These are phyloP conservation scores for Drosophila putrida DNA, from an alignment of 2,888 invertebrate genomes.

Conservation along the genomic window DNA sequence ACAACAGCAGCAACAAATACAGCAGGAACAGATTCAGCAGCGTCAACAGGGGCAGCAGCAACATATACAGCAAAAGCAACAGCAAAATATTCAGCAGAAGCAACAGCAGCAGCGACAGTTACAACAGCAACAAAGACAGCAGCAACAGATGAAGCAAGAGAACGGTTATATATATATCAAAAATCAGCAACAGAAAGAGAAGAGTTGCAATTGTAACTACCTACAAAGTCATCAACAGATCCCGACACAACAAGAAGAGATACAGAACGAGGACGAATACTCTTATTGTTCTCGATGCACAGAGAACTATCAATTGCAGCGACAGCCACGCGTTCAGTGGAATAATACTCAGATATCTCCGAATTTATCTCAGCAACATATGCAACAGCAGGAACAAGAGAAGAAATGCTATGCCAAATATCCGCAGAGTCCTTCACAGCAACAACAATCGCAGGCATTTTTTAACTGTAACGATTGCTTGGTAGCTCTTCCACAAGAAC, in stretches of 20 bases:
- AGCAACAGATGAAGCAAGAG: neutral
- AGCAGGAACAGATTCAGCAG: neutral
- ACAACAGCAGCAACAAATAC: neutral
- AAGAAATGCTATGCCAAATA: neutral
- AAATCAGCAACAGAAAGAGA: too few relatives aligned
- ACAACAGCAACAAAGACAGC: neutral
- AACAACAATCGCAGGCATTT: slow-evolving; percentile 2
- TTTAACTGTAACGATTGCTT: neutral
- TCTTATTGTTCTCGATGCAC: neutral
- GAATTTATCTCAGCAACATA: neutral
- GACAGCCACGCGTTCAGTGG: neutral
- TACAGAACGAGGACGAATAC: neutral
- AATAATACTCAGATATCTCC: neutral
- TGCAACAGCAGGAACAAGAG: slow-evolving; percentile 6
- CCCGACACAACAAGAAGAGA: neutral
- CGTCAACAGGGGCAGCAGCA: neutral
- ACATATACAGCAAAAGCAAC: neutral
- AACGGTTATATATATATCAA: too few relatives aligned
- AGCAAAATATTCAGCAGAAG: neutral
- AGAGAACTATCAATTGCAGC: neutral
- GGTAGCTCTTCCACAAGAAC: neutral
- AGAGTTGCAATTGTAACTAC: too few relatives aligned
- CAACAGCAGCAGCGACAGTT: neutral
- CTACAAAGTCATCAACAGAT: too few relatives aligned
- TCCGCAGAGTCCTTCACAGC: neutral